Evolutionary conservation across 2,888 invertebrate genomes (phyloP), one percentile per base, ranked within the genome.

Genomic region (Prosapia bicincta): DNA sequence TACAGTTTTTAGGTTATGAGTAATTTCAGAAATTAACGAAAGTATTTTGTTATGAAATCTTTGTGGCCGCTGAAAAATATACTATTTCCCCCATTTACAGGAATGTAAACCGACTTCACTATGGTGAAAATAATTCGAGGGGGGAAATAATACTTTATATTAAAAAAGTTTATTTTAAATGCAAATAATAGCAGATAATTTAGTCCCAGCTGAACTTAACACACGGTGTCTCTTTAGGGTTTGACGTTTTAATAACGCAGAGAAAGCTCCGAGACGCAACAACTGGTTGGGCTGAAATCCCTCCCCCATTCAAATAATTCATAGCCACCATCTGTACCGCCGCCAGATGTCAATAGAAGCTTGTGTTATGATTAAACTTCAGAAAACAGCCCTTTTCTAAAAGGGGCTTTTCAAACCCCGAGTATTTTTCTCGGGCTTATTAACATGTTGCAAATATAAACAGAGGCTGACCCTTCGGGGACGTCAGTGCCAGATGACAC

Each of bases 241-340:
- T 54, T 74, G 74, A 74, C 74, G 69, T 74, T 74, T 74, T 74
- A 74, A 74, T 74, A 74, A 69, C 69, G 74, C 69, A 38, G 69
- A 65, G 66, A 66, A 69, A 43, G 26, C 23, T 28, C 6, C 24
- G 28, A 54, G 43, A 65, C 24, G 74, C 43, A 69, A 68, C 74
- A 74, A 74, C 74, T 69, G 68, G 69, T 74, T 25, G 69, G 20
- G 20, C 72, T 25, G n/a, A 20, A 38, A 54, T 20, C 24, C 28
- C 74, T 24, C 65, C 69, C 20, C 13, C 24, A 66, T 69, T 65
- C 69, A 74, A 74, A 74, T 74, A 74, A 74, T 74, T 74, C 74
- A 74, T 74, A 74, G 69, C 69, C 69, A 30, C 74, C 74, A 74
- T 74, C 74, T 74, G 74, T 74, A 69, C 26, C 54, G 54, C 43